Base-by-base conservation (phyloP, 2,888 invertebrate genomes). In the Agrochola litura region DNA sequence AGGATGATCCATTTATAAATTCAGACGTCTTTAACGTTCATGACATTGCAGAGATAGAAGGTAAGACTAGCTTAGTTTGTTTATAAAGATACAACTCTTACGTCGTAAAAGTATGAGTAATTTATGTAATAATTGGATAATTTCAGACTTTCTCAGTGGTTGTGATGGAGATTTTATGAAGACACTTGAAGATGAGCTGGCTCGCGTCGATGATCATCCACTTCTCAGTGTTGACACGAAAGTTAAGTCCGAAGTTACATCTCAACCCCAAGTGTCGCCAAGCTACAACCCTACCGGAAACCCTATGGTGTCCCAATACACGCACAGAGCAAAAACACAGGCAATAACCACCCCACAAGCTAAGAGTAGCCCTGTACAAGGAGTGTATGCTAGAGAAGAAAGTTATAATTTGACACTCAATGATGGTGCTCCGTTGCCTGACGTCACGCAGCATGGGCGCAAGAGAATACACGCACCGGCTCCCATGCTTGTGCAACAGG, bases 31-130 rank as follows among this genome's bases (percentile, higher is more conserved):
- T 98, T 91, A 97, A 97, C 93, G 95, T 98, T 54, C 97, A 97
- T 83, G 98, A 98, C 90, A 97, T 98, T 66, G 97, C 97, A 87
- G 98, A 97, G 91, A 97, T 98, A 86, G 98, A 98, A 94, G 98
- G 98, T 98, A 96, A 94, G 94, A 25, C 60, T 76, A 67, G 37
- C 37, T 67, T 67, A 77, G 6, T 72, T 61, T 49, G 19, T 49
- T 71, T 79, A 67, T n/a, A 54, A 19, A 41, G 43, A 43, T 70
- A 25, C 37, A 30, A n/a, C 22, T 68, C 52, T 61, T 60, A 65
- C 65, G 71, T 83, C 60, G 76, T 79, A 82, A 79, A 79, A 83
- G 74, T 74, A 75, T 81, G 82, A 76, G 77, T 81, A 85, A 76
- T 77, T 65, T 68, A 76, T 67, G 63, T 67, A 79, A 81, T 77